phyloP scores from a whole-genome alignment of 2,113 vertebrate species.

The Glaucidium brasilianum region DNA sequence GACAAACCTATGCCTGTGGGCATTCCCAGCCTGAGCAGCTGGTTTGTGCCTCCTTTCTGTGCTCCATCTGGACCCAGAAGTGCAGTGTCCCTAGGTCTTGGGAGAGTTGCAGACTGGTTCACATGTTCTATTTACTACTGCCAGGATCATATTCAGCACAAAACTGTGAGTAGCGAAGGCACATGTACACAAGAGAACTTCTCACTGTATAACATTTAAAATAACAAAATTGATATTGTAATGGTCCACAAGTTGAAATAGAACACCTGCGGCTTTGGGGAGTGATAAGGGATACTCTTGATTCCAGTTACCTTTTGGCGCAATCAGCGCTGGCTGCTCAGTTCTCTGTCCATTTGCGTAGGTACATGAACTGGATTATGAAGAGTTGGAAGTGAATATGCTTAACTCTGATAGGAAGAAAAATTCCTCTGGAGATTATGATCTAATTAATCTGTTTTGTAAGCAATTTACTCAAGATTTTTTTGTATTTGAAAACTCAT shows the following conservation, averaged over 20 bases:
- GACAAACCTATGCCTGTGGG: background rate
- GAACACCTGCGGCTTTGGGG: background rate
- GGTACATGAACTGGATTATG: background rate
- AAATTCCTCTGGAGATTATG: background rate
- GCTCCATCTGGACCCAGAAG: background rate
- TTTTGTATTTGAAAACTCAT: background rate
- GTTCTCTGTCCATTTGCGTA: accelerated
- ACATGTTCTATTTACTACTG: accelerated
- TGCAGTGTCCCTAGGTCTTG: background rate
- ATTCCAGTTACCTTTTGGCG: background rate
- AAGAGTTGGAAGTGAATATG: background rate
- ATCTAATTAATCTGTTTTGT: background rate
- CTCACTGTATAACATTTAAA: background rate
- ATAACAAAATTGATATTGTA: background rate
- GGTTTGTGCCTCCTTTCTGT: background rate
- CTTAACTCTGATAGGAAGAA: background rate
- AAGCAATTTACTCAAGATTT: background rate
- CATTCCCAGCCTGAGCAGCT: background rate
- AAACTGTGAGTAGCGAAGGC: background rate
- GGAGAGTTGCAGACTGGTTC: background rate
- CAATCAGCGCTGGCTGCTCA: background rate
- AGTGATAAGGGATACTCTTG: background rate
- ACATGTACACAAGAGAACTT: background rate
- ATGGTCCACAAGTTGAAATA: background rate
- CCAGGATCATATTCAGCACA: background rate